Base-by-base conservation (phyloP, 2,113 vertebrate genomes). In the Misgurnus anguillicaudatus region DNA sequence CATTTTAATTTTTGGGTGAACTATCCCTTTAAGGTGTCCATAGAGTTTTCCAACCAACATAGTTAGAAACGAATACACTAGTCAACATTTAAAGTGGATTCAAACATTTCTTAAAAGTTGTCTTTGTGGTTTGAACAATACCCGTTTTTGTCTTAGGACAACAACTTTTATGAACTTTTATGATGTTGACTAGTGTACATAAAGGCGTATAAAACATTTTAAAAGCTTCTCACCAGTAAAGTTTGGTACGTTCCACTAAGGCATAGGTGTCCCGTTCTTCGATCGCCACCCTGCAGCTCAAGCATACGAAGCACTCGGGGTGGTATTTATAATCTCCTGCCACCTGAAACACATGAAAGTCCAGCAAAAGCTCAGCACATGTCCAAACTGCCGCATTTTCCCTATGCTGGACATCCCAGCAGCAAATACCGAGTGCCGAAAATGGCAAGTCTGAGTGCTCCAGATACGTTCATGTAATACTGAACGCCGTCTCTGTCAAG, bases 251-350 rank as follows among this genome's bases (percentile, higher is more conserved):
- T 71, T 97, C 95, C 42, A 99, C 97, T 9, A 99, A 92, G 0
- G 96, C 96, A 0, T 98, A 98, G 0, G 96, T 95, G 62, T 99
- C 97, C 47, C 92, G 90, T 79, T 99, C 97, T 68, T 98, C 97
- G 21, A 99, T 96, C 87, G 97, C 94, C 89, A 96, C 95, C 87
- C 93, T 97, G 91, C 97, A 99, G 87, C 94, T 95, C 90, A 96
- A 93, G 78, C 97, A 98, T 10, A 95, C 94, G 81, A 99, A 99
- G 88, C 97, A 99, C 86, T 99, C 97, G 0, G 97, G 96, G 87
- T 99, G 97, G 87, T 97, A 99, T 88, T 97, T 99, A 92, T 96
- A 97, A 77, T 98, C 96, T 16, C 95, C 96, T 0, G 97, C 97
- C 89, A 98, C 97, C 97, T 98, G 90, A 24, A 86, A 79, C 81